phyloP scores from a whole-genome alignment of 2,113 vertebrate species.

The Myocastor coypus region DNA sequence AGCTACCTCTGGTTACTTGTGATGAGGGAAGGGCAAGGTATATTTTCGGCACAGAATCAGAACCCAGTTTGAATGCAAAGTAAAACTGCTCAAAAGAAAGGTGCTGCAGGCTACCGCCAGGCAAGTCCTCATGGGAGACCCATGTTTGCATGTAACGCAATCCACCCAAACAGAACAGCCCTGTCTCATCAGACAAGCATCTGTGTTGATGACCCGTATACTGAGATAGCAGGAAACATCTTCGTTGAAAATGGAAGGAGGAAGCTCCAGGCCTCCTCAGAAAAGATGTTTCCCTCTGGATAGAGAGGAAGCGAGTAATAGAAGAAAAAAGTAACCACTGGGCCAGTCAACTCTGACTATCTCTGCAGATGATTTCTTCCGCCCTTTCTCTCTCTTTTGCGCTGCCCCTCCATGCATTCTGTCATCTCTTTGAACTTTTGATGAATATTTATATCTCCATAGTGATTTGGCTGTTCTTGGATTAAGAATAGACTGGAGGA shows the following conservation, averaged over 20 bases:
- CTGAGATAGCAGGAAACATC: slow-evolving; percentile 23
- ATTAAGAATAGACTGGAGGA: slow-evolving; percentile 61
- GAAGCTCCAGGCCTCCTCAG: slow-evolving; percentile 3
- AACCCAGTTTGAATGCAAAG: slow-evolving; percentile 58
- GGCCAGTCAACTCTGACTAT: neutral
- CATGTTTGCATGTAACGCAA: slow-evolving; percentile 35
- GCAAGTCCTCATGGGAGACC: slow-evolving; percentile 36
- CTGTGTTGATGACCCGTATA: slow-evolving; percentile 50
- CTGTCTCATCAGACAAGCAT: slow-evolving; percentile 44
- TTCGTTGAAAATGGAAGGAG: slow-evolving; percentile 35
- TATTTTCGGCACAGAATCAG: slow-evolving; percentile 31
- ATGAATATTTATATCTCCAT: slow-evolving; percentile 64
- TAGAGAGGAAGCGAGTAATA: slow-evolving; percentile 25
- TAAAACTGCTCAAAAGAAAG: slow-evolving; percentile 65
- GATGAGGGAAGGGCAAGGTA: slow-evolving; percentile 30
- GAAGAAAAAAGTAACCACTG: neutral
- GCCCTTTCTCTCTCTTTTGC: slow-evolving; percentile 1
- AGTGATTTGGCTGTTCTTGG: slow-evolving; percentile 8
- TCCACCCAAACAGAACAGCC: slow-evolving; percentile 56
- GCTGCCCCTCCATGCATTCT: neutral
- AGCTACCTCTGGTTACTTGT: slow-evolving; percentile 4
- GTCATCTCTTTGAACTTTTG: slow-evolving; percentile 37
- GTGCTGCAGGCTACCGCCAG: slow-evolving; percentile 32
- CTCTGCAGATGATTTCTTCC: neutral
- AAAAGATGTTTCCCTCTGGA: neutral